Conservation (phyloP, 2,113 vertebrate genomes). For the Peromyscus leucopus region DNA sequence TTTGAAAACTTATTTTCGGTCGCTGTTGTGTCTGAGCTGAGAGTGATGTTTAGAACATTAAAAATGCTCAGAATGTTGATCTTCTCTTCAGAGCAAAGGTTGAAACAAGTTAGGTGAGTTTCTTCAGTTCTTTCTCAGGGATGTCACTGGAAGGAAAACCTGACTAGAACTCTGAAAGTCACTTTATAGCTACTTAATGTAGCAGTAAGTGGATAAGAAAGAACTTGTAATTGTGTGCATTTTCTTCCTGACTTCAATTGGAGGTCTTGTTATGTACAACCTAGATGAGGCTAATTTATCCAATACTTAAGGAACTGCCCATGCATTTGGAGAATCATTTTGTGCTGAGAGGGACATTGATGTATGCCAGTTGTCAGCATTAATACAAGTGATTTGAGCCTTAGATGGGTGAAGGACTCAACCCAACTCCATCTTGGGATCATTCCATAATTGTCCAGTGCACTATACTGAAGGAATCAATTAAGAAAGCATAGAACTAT, state of each 20-base stretch:
- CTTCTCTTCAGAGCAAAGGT: conserved; percentile 9
- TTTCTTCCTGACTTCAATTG: conserved; percentile 7
- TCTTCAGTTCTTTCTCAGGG: neutral
- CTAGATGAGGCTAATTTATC: neutral
- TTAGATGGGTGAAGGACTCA: neutral
- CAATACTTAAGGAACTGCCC: neutral
- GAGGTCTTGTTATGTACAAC: conserved; percentile 2
- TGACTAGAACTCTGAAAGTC: neutral
- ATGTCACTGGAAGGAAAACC: conserved; percentile 3
- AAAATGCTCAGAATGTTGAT: neutral
- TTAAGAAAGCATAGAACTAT: neutral
- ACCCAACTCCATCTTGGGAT: neutral
- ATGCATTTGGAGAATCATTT: neutral
- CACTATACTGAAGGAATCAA: neutral
- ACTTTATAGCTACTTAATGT: neutral
- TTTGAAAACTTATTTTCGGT: neutral
- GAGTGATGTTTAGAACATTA: neutral
- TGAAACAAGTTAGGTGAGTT: neutral
- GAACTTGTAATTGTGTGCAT: conserved; percentile 13
- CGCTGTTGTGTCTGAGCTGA: neutral
- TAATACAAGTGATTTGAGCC: neutral
- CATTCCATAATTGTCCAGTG: neutral
- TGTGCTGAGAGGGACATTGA: neutral
- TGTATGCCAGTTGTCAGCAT: neutral
- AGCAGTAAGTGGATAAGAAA: neutral